Conservation (phyloP, 2,888 invertebrate genomes). For the Andricus quercusramuli region DNA sequence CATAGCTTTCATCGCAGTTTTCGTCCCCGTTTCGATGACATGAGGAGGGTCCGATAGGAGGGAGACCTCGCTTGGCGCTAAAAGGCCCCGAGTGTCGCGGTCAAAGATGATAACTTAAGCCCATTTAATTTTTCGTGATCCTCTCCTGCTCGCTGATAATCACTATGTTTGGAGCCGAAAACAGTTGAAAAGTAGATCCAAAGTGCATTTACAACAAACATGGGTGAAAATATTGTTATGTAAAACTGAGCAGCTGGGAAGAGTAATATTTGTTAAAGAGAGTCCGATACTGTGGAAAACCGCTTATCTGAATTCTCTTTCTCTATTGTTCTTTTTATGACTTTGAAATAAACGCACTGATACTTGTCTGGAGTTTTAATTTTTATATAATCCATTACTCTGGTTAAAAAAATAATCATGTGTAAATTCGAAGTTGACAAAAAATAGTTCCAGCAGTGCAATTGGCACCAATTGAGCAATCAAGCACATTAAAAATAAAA, state of each 20-base stretch:
- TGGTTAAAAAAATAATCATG: no score
- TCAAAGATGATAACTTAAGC: not conserved
- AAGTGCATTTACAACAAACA: not conserved
- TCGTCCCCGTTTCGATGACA: slow-evolving; percentile 18
- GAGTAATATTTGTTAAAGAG: not conserved
- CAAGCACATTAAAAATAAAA: no score
- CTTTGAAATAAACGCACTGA: no score
- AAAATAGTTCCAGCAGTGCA: no score
- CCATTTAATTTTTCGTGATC: not conserved
- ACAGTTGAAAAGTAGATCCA: not conserved
- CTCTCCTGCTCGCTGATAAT: not conserved
- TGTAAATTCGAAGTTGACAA: no score
- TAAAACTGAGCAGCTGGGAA: not conserved
- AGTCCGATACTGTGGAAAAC: not conserved
- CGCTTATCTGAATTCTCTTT: not conserved
- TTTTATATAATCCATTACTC: no score
- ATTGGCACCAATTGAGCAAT: no score
- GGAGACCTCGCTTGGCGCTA: slow-evolving; percentile 4
- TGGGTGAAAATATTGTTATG: not conserved
- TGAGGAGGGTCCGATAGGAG: slow-evolving; percentile 20
- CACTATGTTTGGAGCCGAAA: not conserved
- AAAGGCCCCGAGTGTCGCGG: not conserved
- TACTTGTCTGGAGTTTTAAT: no score
- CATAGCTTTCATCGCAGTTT: slow-evolving; percentile 13
- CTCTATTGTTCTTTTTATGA: not conserved